Conservation (phyloP, 2,797 vertebrate genomes). For the Eospalax fontanierii region DNA sequence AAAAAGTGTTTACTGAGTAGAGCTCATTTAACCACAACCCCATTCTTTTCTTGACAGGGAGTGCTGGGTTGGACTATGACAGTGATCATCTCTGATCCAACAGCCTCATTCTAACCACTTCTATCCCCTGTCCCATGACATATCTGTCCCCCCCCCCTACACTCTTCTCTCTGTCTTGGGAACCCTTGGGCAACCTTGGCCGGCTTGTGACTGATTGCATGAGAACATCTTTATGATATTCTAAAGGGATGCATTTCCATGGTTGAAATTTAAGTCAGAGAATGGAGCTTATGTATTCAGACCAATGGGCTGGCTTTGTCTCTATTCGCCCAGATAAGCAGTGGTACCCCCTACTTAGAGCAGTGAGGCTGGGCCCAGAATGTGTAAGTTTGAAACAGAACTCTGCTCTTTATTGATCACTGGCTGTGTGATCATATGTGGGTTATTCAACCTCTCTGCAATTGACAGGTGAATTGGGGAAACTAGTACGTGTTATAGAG, state of each 20-base stretch:
- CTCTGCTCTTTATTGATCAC: neutral
- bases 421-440: neutral
- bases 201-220: neutral
- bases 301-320: neutral
- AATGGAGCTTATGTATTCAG: neutral
- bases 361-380: neutral
- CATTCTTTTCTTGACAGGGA: neutral
- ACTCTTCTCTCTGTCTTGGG: neutral
- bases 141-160: neutral
- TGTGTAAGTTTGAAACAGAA: neutral
- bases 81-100: neutral
- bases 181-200: neutral
- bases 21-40: neutral
- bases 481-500: neutral
- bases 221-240: neutral
- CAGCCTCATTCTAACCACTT: neutral
- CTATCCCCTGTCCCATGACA: rapidly evolving
- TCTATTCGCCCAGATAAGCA: neutral
- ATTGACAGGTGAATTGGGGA: neutral
- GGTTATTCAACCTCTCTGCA: neutral
- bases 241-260: neutral
- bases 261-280: neutral
- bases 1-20: neutral
- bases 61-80: neutral
- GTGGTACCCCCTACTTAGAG: neutral